phyloP scores from a whole-genome alignment of 2,888 invertebrate species.

The Dolomedes plantarius region DNA sequence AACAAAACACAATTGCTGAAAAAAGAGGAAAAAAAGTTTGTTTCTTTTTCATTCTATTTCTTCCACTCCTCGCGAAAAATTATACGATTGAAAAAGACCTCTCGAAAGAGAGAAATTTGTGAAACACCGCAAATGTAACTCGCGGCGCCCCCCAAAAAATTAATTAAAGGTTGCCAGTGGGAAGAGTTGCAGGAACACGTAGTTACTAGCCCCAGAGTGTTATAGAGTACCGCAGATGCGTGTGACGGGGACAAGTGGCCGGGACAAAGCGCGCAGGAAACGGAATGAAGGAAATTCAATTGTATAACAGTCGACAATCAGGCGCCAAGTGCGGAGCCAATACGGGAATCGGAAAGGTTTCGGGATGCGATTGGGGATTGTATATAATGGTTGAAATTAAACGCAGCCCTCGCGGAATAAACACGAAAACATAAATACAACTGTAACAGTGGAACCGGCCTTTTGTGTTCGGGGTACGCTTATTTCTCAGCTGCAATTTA shows the following conservation, averaged over 20 bases:
- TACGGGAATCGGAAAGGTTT: constrained; percentile 6
- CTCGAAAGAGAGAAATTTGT: not conserved
- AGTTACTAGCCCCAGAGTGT: not conserved
- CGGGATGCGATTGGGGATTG: too few species aligned
- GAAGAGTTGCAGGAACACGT: not conserved
- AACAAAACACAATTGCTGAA: not conserved
- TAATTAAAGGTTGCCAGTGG: constrained; percentile 9
- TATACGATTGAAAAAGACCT: not conserved
- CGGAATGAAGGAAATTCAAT: constrained; percentile 56
- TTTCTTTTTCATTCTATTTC: not conserved
- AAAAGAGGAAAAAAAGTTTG: not conserved
- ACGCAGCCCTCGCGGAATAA: too few species aligned
- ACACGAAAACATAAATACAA: too few species aligned
- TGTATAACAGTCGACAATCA: constrained; percentile 51
- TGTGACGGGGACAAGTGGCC: constrained; percentile 58
- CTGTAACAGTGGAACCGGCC: too few species aligned
- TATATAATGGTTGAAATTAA: too few species aligned
- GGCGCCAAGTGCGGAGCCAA: not conserved
- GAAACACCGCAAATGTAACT: constrained; percentile 11
- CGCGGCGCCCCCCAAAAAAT: not conserved
- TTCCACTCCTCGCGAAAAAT: not conserved
- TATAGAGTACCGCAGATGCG: constrained; percentile 32
- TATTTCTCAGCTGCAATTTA: too few species aligned
- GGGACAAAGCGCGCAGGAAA: constrained; percentile 54
- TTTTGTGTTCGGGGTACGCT: too few species aligned